phyloP scores from a whole-genome alignment of 1,140 invertebrate species.

The Halictus rubicundus region DNA sequence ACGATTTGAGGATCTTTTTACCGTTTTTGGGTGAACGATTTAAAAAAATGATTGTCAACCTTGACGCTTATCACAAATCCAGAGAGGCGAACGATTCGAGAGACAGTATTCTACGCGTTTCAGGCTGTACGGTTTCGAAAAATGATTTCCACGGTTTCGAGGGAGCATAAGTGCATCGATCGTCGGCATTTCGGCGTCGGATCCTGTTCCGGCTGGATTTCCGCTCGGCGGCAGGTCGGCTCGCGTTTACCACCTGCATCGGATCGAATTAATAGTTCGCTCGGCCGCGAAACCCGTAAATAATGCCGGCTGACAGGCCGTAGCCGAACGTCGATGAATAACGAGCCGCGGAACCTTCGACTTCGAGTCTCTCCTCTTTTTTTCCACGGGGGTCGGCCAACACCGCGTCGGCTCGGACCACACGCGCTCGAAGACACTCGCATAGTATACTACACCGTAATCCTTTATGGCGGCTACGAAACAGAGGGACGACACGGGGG shows the following conservation, averaged over 20 bases:
- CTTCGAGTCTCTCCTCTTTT: slow-evolving; percentile 54
- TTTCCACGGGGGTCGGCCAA: slow-evolving; percentile 3
- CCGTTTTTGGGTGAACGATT: too few relatives aligned
- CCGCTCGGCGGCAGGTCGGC: slow-evolving; percentile 22
- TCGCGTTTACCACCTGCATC: slow-evolving; percentile 64
- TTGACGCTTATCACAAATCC: too few relatives aligned
- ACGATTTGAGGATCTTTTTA: too few relatives aligned
- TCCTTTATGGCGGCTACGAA: slow-evolving; percentile 31
- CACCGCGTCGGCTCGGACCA: slow-evolving; percentile 49
- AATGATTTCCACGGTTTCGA: too few relatives aligned
- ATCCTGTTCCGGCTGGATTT: background rate
- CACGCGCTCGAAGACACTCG: slow-evolving; percentile 43
- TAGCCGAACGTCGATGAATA: slow-evolving; percentile 68
- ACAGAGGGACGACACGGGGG: slow-evolving; percentile 1
- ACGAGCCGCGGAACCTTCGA: slow-evolving; percentile 68
- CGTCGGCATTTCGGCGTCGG: too few relatives aligned
- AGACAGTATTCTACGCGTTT: too few relatives aligned
- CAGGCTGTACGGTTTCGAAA: too few relatives aligned
- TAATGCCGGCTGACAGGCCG: slow-evolving; percentile 65
- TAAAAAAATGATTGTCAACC: too few relatives aligned
- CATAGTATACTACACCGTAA: slow-evolving; percentile 34
- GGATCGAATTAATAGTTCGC: slow-evolving; percentile 66
- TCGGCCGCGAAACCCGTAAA: slow-evolving; percentile 67
- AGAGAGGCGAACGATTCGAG: too few relatives aligned
- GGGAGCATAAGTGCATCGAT: too few relatives aligned